A percentile compares a stretch with the other conserved stretches of the same genome.
phyloP scores from a whole-genome alignment of 2,113 vertebrate species.

The Saguinus midas region DNA sequence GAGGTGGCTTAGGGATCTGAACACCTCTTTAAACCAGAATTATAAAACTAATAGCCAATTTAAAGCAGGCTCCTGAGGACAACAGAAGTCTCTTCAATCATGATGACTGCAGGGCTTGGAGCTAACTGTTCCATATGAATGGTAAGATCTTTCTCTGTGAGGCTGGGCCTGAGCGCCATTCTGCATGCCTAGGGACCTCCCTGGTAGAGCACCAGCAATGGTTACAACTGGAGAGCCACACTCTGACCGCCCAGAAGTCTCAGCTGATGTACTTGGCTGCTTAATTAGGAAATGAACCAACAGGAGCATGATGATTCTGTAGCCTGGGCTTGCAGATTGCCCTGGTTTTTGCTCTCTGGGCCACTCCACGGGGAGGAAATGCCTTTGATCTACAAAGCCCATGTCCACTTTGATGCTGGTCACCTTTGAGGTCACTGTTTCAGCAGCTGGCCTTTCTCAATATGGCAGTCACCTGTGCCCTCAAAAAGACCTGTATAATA shows the following conservation, averaged over 20 bases:
- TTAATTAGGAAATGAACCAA: conserved; percentile 41
- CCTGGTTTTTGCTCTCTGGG: not conserved
- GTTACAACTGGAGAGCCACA: not conserved
- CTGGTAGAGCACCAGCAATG: not conserved
- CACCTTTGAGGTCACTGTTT: conserved; percentile 59
- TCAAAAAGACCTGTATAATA: conserved; percentile 32
- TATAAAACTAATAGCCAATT: not conserved
- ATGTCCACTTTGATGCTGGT: conserved; percentile 64
- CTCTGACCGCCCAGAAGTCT: conserved; percentile 72
- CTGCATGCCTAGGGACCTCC: not conserved
- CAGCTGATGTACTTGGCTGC: conserved; percentile 38
- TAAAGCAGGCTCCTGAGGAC: not conserved
- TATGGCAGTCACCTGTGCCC: conserved; percentile 68
- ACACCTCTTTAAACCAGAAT: not conserved
- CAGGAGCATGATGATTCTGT: conserved; percentile 39
- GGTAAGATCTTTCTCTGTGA: not conserved
- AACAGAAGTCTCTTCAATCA: not conserved
- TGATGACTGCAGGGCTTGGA: not conserved
- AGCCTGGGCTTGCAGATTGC: not conserved
- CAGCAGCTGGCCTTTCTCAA: conserved; percentile 53
- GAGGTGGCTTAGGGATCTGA: not conserved
- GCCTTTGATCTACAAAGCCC: conserved; percentile 77
- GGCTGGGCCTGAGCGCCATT: not conserved
- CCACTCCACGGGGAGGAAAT: not conserved
- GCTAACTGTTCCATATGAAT: accelerated